A percentile compares a stretch with the other conserved stretches of the same genome.
Evolutionary conservation across 2,797 vertebrate species (phyloP).

Genomic region (Poecilia picta): DNA sequence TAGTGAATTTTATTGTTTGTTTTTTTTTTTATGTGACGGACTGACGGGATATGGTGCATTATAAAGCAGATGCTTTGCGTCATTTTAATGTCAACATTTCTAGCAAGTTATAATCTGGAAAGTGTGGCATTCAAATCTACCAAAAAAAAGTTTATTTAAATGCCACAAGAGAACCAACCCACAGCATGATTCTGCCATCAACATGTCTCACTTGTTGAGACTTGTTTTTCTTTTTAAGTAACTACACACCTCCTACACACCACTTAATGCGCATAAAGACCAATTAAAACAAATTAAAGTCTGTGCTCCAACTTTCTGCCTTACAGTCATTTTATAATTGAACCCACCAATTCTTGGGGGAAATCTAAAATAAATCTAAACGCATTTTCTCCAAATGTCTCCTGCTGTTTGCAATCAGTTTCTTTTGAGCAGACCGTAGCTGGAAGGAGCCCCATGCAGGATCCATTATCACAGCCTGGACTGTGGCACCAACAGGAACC

Average conservation of each 20-base stretch:
- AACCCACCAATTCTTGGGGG: not conserved
- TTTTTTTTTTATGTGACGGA: too few species aligned
- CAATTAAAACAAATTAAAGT: not conserved
- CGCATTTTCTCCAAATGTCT: constrained; percentile 9
- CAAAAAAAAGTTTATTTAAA: not conserved
- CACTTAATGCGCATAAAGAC: not conserved
- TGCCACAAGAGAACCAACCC: too few species aligned
- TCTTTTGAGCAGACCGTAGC: constrained; percentile 33
- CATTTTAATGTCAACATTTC: not conserved
- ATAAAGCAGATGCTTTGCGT: not conserved
- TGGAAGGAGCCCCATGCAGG: constrained; percentile 27
- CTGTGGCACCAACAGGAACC: constrained; percentile 60
- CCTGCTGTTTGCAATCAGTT: constrained; percentile 12
- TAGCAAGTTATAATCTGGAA: not conserved
- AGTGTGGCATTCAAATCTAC: not conserved
- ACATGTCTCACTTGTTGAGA: not conserved
- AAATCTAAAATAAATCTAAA: not conserved
- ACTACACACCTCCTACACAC: not conserved
- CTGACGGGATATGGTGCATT: not conserved
- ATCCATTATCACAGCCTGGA: constrained; percentile 53
- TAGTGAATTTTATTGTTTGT: too few species aligned
- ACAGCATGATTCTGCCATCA: not conserved
- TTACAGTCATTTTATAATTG: not conserved
- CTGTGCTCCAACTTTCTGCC: not conserved
- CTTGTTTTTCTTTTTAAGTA: not conserved